Conservation (phyloP, 2,888 invertebrate species). For the Anoncus sp. region DNA sequence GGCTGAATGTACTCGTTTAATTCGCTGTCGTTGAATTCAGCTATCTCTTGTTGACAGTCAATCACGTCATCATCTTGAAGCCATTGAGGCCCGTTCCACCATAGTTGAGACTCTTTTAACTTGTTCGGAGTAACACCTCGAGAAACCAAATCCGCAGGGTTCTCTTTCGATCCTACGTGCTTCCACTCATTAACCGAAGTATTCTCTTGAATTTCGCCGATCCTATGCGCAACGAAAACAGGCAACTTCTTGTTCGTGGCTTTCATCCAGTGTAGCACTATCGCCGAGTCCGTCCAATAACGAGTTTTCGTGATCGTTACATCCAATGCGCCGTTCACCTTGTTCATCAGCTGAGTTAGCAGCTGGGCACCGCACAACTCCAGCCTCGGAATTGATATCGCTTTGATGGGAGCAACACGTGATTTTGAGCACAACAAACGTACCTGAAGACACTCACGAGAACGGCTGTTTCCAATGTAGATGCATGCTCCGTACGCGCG, state of each 20-base stretch:
- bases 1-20: neutral
- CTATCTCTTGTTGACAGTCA: slow-evolving; percentile 9
- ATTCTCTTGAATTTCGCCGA: slow-evolving; percentile 43
- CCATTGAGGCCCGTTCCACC: slow-evolving; percentile 41
- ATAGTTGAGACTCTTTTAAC: neutral
- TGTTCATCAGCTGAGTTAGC: slow-evolving; percentile 39
- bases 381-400: slow-evolving; percentile 29
- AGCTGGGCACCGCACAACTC: slow-evolving; percentile 43
- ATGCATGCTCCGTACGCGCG: slow-evolving; percentile 35
- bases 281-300: too few relatives aligned
- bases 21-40: too few relatives aligned
- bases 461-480: neutral
- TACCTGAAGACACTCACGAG: neutral
- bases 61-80: neutral
- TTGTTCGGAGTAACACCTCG: slow-evolving; percentile 10
- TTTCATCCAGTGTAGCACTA: too few relatives aligned
- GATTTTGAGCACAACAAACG: slow-evolving; percentile 28
- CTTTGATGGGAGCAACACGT: slow-evolving; percentile 34
- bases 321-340: slow-evolving; percentile 3
- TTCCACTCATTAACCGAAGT: slow-evolving; percentile 24
- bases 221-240: slow-evolving; percentile 42
- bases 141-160: slow-evolving; percentile 44
- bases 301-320: neutral
- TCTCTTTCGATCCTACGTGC: slow-evolving; percentile 34
- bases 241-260: slow-evolving; percentile 37